A percentile compares a stretch with the other conserved stretches of the same genome.
Evolutionary conservation across 2,113 vertebrate genomes (phyloP).

Genomic region (Neodontobutis hainanensis): DNA sequence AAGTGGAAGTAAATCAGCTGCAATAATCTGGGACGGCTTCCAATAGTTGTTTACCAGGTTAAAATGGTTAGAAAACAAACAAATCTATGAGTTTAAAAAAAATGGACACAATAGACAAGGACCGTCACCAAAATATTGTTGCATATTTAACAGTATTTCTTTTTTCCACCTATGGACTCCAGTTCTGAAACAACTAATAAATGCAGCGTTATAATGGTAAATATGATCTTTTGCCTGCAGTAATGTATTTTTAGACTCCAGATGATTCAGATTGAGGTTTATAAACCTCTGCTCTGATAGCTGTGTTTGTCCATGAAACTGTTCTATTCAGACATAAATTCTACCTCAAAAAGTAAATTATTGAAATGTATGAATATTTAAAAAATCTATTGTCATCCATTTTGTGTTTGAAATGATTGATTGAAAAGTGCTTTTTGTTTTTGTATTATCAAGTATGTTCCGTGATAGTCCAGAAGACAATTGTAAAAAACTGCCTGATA

Average conservation of each 20-base stretch:
- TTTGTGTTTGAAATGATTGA: too few species aligned
- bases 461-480: constrained; percentile 1
- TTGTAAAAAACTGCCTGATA: neutral
- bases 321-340: too few species aligned
- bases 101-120: neutral
- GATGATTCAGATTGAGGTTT: neutral
- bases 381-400: too few species aligned
- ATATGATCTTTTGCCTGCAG: neutral
- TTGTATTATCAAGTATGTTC: too few species aligned
- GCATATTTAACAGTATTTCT: neutral
- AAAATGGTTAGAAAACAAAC: neutral
- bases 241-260: neutral
- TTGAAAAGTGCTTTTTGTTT: too few species aligned
- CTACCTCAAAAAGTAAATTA: too few species aligned
- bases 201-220: neutral
- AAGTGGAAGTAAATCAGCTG: constrained; percentile 36
- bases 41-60: neutral
- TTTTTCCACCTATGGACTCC: neutral
- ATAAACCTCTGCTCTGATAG: neutral
- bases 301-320: too few species aligned
- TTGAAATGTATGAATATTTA: too few species aligned
- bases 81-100: neutral
- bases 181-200: neutral
- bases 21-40: neutral
- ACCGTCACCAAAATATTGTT: neutral